Conservation (phyloP, 2,113 vertebrate genomes). For the Scartelaos histophorus region DNA sequence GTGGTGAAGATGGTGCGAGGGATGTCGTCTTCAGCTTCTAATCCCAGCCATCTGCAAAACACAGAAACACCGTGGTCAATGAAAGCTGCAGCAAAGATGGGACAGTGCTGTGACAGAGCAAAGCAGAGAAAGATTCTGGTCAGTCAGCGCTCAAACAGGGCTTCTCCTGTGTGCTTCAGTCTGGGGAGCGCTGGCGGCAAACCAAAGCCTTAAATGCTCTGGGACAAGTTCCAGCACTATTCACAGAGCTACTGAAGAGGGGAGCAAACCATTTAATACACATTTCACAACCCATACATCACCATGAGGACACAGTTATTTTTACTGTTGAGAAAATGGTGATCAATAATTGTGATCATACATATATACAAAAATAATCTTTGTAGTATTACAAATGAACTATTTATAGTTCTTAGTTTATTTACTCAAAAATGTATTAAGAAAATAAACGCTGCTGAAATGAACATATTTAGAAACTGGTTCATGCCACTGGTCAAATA, state of each 20-base stretch:
- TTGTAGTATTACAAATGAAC: background rate
- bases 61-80: constrained; percentile 61
- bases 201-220: constrained; percentile 57
- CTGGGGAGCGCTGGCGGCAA: constrained; percentile 47
- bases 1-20: constrained; percentile 37
- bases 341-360: background rate
- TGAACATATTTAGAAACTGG: background rate
- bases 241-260: constrained; percentile 28
- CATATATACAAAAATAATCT: no score
- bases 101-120: constrained; percentile 36
- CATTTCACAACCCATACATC: constrained; percentile 16
- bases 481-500: constrained; percentile 12
- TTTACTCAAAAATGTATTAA: background rate
- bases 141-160: constrained; percentile 69
- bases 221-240: constrained; percentile 45
- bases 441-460: background rate
- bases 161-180: constrained; percentile 64
- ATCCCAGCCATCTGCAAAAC: constrained; percentile 69
- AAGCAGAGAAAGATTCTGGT: constrained; percentile 46
- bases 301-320: background rate
- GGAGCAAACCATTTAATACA: constrained; percentile 18
- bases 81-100: constrained; percentile 61
- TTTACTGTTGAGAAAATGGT: background rate
- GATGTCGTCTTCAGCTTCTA: constrained; percentile 59
- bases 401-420: background rate